Evolutionary conservation across 2,888 invertebrate genomes (phyloP).

Genomic region (Lithophane socia): DNA sequence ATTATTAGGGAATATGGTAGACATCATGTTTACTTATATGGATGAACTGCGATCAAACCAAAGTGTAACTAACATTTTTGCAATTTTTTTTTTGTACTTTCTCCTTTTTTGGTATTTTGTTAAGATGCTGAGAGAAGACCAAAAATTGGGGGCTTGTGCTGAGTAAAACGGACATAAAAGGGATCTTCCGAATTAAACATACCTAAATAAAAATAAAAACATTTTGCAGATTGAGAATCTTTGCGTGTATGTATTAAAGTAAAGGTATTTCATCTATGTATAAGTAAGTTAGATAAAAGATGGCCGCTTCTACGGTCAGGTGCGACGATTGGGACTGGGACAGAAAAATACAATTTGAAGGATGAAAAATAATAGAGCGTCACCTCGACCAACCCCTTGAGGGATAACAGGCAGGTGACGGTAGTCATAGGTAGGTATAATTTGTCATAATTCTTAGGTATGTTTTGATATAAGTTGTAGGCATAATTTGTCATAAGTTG

Average conservation of each 20-base stretch:
- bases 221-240: neutral
- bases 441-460: neutral
- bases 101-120: neutral
- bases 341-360: neutral
- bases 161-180: neutral
- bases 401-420: constrained; percentile 46
- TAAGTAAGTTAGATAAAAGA: neutral
- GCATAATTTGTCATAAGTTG: neutral
- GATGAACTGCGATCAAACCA: neutral
- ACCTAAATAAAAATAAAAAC: neutral
- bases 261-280: neutral
- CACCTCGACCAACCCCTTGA: constrained; percentile 33
- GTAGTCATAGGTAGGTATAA: constrained; percentile 10
- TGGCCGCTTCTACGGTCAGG: neutral
- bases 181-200: neutral
- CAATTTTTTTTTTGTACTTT: neutral
- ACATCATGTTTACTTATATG: neutral
- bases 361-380: constrained; percentile 20
- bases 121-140: too few species aligned
- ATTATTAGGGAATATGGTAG: too few species aligned
- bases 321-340: neutral
- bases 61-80: neutral
- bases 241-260: neutral
- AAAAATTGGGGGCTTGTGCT: too few species aligned
- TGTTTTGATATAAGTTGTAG: neutral